These are phyloP conservation scores for Corella eumyota DNA, from an alignment of 23 tunicate genomes.

Conservation along the genomic window DNA sequence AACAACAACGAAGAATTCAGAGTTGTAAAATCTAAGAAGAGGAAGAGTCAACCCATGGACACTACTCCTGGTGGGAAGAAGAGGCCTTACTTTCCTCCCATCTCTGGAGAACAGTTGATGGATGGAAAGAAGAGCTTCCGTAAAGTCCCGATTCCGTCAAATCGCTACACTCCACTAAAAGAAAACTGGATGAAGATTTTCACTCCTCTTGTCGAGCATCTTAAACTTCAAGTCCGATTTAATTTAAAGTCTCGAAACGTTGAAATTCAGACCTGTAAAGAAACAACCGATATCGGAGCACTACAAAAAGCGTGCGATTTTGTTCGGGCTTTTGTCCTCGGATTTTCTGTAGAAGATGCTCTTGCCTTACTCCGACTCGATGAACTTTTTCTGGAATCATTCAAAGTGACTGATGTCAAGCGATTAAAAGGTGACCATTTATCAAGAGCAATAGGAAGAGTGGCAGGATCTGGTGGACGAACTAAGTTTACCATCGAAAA, in stretches of 20 bases:
- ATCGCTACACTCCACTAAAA: conserved; percentile 87
- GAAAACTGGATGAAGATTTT: conserved; percentile 90
- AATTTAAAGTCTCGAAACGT: conserved; percentile 70
- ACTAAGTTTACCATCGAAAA: conserved; percentile 89
- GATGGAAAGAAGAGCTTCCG: conserved; percentile 35
- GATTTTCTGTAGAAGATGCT: conserved; percentile 94
- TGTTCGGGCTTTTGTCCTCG: conserved; percentile 75
- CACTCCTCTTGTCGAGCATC: conserved; percentile 77
- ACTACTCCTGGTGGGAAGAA: conserved; percentile 23
- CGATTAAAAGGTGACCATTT: conserved; percentile 88
- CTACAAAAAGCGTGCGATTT: conserved; percentile 87
- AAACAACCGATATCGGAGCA: conserved; percentile 66
- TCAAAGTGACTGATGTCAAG: conserved; percentile 84
- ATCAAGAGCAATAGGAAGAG: conserved; percentile 84
- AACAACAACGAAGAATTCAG: conserved; percentile 8
- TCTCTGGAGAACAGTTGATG: conserved; percentile 19
- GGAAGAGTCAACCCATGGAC: conserved; percentile 12
- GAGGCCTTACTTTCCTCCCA: conserved; percentile 67
- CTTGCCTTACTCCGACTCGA: conserved; percentile 87
- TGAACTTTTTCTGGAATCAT: conserved; percentile 86
- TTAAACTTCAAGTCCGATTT: conserved; percentile 74
- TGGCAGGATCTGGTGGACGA: conserved; percentile 93
- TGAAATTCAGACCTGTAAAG: conserved; percentile 63
- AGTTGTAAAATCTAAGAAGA: conserved; percentile 14
- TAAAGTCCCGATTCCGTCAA: conserved; percentile 65